These are phyloP conservation scores for Tenebrio molitor DNA, from an alignment of 1,140 invertebrate species.

Conservation along the genomic window DNA sequence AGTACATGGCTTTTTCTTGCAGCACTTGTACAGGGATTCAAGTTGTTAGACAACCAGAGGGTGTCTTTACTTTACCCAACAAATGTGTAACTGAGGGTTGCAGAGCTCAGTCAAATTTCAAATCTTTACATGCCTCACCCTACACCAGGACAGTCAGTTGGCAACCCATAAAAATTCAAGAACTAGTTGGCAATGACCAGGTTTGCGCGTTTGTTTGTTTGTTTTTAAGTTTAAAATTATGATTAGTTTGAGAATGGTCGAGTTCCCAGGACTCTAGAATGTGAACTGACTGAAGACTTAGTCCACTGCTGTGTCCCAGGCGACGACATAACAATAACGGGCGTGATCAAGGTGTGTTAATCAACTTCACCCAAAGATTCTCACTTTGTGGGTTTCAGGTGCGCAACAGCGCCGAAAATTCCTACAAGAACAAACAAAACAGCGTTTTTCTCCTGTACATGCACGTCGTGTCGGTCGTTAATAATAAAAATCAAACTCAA, in stretches of 20 bases:
- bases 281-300: constrained; percentile 88
- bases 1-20: constrained; percentile 85
- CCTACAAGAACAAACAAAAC: constrained; percentile 69
- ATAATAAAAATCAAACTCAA: constrained; percentile 74
- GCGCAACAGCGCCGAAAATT: constrained; percentile 34
- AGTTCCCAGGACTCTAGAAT: constrained; percentile 89
- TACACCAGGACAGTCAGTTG: constrained; percentile 81
- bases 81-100: constrained; percentile 72
- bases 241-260: constrained; percentile 78
- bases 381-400: no score
- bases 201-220: constrained; percentile 60
- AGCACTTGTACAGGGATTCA: constrained; percentile 77
- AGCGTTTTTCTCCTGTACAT: constrained; percentile 82
- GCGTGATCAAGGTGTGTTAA: constrained; percentile 75
- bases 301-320: constrained; percentile 91
- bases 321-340: constrained; percentile 89
- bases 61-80: constrained; percentile 72
- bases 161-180: constrained; percentile 87
- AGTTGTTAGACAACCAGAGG: constrained; percentile 74
- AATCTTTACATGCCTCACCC: constrained; percentile 76
- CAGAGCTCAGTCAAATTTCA: constrained; percentile 75
- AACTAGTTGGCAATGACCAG: constrained; percentile 75
- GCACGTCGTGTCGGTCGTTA: constrained; percentile 81
- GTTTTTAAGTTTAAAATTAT: constrained; percentile 41
- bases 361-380: no score